These are phyloP conservation scores for Drosophila diplacantha DNA, from an alignment of 2,888 invertebrate species.

Conservation along the genomic window DNA sequence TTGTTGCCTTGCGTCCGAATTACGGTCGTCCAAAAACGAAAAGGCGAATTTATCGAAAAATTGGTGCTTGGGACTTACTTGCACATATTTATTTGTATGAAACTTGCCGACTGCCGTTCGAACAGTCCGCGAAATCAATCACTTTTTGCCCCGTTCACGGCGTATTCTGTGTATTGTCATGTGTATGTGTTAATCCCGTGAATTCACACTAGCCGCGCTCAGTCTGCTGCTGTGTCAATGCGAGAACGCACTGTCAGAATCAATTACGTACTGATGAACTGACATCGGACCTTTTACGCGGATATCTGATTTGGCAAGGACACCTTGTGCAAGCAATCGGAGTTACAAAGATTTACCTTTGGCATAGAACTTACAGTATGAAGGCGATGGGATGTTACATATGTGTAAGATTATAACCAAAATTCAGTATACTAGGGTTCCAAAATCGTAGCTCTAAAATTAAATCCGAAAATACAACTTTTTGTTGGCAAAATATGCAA, in stretches of 20 bases:
- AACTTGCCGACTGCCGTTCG: conserved; percentile 14
- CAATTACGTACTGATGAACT: conserved; percentile 65
- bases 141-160: conserved; percentile 26
- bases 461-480: background rate
- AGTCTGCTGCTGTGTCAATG: conserved; percentile 10
- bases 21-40: conserved; percentile 53
- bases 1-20: conserved; percentile 50
- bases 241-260: conserved; percentile 58
- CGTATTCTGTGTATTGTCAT: conserved; percentile 9
- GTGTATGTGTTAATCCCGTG: conserved; percentile 41
- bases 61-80: conserved; percentile 23
- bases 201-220: conserved; percentile 10
- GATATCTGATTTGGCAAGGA: conserved; percentile 17
- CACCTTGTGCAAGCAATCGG: background rate
- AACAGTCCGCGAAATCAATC: conserved; percentile 39
- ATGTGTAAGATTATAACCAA: background rate
- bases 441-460: background rate
- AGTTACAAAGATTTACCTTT: background rate
- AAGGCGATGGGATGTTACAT: background rate
- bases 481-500: background rate
- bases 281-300: conserved; percentile 48
- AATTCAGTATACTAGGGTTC: background rate
- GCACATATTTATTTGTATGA: conserved; percentile 24
- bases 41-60: conserved; percentile 56
- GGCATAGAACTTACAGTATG: too few species aligned